Percentiles rank a stretch among this genome's conserved stretches.
phyloP scores from a whole-genome alignment of 2,797 vertebrate species.

The Cryptoprocta ferox region DNA sequence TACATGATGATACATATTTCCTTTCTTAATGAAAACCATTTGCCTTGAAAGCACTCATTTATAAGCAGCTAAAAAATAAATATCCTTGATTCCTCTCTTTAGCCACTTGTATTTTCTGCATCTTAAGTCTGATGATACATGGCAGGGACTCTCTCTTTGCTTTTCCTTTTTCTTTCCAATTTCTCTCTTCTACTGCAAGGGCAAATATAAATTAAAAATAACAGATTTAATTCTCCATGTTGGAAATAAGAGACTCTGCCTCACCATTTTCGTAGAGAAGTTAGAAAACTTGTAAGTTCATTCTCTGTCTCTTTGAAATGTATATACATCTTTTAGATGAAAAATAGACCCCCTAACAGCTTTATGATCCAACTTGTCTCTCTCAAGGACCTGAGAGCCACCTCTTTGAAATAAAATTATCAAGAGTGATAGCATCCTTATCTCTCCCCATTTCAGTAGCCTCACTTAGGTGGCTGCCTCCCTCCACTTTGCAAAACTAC shows the following conservation, averaged over 20 bases:
- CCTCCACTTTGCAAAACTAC: neutral
- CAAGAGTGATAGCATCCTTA: neutral
- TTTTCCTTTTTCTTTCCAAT: neutral
- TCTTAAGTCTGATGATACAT: neutral
- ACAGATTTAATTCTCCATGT: neutral
- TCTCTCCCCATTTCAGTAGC: neutral
- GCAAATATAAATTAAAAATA: neutral
- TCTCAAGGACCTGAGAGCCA: neutral
- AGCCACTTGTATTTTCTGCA: neutral
- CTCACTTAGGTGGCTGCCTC: neutral
- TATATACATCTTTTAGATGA: neutral
- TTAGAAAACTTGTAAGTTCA: neutral
- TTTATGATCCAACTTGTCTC: neutral
- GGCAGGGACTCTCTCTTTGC: neutral
- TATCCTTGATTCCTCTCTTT: slow-evolving; percentile 13
- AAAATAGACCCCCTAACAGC: neutral
- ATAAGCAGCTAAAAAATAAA: neutral
- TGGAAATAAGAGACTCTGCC: neutral
- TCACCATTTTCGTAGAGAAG: neutral
- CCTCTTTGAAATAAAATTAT: neutral
- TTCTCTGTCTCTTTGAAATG: neutral
- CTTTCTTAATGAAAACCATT: neutral
- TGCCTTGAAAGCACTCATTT: neutral
- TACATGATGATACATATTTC: neutral
- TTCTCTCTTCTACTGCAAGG: neutral